phyloP scores from a whole-genome alignment of 1,140 invertebrate species.

The Leucophenga varia region DNA sequence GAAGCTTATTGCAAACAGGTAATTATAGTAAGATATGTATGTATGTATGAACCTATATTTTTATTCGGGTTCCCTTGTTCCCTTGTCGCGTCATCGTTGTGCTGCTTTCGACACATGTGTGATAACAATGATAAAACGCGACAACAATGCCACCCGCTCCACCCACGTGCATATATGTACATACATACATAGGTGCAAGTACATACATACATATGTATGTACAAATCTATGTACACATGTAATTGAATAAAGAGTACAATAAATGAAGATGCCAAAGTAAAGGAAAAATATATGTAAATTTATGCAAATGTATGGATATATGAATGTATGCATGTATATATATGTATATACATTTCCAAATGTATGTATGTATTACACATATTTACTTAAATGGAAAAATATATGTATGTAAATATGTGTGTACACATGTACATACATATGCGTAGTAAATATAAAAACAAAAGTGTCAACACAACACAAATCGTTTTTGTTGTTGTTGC shows the following conservation, averaged over 20 bases:
- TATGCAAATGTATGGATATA: too few species aligned
- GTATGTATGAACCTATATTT: too few species aligned
- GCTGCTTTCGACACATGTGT: too few species aligned
- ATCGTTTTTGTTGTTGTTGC: conserved; percentile 21
- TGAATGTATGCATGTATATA: not conserved
- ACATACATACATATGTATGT: too few species aligned
- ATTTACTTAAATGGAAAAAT: not conserved
- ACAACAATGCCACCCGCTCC: conserved; percentile 4
- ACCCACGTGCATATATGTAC: conserved; percentile 12
- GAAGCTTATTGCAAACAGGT: too few species aligned
- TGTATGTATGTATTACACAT: not conserved
- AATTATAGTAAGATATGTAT: too few species aligned
- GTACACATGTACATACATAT: too few species aligned
- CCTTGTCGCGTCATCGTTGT: too few species aligned
- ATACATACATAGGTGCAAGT: conserved; percentile 25
- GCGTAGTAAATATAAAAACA: conserved; percentile 4
- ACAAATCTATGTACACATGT: too few species aligned
- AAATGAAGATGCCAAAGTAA: conserved; percentile 31
- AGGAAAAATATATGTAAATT: too few species aligned
- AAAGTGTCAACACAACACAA: conserved; percentile 51
- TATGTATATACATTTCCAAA: not conserved
- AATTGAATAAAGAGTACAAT: too few species aligned
- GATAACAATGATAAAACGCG: conserved; percentile 11
- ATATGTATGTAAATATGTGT: not conserved
- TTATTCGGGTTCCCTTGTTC: too few species aligned